Conservation (phyloP, 2,797 vertebrate species). For the Epinephelus awoara region DNA sequence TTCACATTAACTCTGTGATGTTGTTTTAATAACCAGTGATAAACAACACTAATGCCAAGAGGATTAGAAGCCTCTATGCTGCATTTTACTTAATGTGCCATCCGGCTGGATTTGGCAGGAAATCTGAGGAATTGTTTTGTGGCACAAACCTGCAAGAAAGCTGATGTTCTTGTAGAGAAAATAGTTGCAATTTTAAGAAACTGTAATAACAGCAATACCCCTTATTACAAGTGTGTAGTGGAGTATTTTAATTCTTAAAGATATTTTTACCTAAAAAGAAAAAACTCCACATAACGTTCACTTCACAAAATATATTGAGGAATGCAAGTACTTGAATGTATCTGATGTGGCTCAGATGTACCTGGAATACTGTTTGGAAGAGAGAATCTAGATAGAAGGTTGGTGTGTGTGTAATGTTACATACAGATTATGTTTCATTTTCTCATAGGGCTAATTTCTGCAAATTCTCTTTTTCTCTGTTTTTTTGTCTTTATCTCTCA, state of each 20-base stretch:
- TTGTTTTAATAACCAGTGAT: slow-evolving; percentile 24
- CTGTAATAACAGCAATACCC: neutral
- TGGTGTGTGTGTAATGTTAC: neutral
- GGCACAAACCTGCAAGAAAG: neutral
- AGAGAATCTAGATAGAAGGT: neutral
- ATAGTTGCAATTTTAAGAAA: neutral
- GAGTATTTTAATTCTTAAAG: neutral
- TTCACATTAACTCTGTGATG: slow-evolving; percentile 10
- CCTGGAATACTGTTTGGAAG: too few species aligned
- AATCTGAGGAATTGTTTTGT: slow-evolving; percentile 8
- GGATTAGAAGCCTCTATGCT: slow-evolving; percentile 6
- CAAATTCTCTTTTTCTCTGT: neutral
- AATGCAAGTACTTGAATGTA: too few species aligned
- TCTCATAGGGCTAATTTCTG: neutral
- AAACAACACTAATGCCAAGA: slow-evolving; percentile 4
- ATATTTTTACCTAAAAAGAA: too few species aligned
- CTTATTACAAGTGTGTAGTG: neutral
- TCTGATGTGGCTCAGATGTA: too few species aligned
- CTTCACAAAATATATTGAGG: too few species aligned
- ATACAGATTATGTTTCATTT: neutral
- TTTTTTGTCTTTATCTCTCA: too few species aligned
- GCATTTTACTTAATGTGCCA: slow-evolving; percentile 4
- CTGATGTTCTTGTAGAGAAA: neutral
- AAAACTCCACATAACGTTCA: too few species aligned
- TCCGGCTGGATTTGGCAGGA: neutral